These are phyloP conservation scores for Myotis findleyi DNA, from an alignment of 2,797 vertebrate species.

Conservation along the genomic window DNA sequence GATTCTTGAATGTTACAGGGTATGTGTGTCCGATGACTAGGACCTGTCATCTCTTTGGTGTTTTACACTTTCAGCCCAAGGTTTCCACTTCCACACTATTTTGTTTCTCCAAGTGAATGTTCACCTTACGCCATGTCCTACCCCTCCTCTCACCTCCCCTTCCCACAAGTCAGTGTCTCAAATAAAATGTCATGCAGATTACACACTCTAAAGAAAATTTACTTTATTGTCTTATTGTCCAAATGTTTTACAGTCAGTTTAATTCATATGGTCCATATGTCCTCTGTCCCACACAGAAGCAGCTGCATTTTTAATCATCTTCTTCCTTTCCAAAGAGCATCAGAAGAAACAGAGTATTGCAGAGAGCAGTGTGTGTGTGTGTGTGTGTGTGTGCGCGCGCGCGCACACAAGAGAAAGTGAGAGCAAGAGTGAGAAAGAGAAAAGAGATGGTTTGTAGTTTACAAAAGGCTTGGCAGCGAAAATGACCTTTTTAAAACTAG, in stretches of 20 bases:
- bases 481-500: slow-evolving; percentile 21
- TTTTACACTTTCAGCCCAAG: neutral
- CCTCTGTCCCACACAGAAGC: neutral
- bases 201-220: slow-evolving; percentile 3
- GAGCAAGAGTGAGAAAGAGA: neutral
- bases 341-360: neutral
- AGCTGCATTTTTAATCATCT: neutral
- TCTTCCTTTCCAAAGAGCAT: neutral
- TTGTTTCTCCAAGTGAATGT: neutral
- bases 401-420: neutral
- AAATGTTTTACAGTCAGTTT: slow-evolving; percentile 39
- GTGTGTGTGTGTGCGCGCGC: too few species aligned
- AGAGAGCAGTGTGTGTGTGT: neutral
- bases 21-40: neutral
- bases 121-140: neutral
- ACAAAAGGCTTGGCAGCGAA: slow-evolving; percentile 20
- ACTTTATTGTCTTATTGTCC: slow-evolving; percentile 26
- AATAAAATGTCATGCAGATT: slow-evolving; percentile 18
- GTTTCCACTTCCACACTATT: neutral
- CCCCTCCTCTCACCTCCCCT: neutral
- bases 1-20: neutral
- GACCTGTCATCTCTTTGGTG: neutral
- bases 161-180: neutral
- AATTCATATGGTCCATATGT: slow-evolving; percentile 31
- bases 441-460: neutral